Evolutionary conservation across 2,888 invertebrate species (phyloP).

Genomic region (Thymelicus acteon): DNA sequence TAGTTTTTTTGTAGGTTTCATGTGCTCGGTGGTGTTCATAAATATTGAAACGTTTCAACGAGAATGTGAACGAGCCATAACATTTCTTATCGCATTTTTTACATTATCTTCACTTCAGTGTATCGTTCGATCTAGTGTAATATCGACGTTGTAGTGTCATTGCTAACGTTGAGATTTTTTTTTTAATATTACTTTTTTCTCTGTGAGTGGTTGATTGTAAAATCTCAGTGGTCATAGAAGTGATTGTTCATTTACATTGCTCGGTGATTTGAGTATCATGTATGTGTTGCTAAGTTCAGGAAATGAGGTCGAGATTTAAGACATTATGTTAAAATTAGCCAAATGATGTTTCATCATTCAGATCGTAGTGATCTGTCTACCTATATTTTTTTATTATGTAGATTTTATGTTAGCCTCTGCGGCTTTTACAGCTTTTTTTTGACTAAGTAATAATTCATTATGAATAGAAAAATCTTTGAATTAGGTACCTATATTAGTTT

Average conservation of each 20-base stretch:
- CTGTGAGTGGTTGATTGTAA: too few relatives aligned
- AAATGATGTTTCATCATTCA: too few relatives aligned
- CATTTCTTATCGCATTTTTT: constrained; percentile 31
- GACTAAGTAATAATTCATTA: too few relatives aligned
- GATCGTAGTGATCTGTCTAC: too few relatives aligned
- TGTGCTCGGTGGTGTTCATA: constrained; percentile 1
- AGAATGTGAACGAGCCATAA: constrained; percentile 19
- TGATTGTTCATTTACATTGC: not conserved
- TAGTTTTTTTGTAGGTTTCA: not conserved
- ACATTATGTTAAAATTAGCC: not conserved
- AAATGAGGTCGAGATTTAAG: not conserved
- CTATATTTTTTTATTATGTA: too few relatives aligned
- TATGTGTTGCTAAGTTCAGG: not conserved
- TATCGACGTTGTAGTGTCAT: constrained; percentile 25
- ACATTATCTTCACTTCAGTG: constrained; percentile 37
- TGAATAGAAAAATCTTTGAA: too few relatives aligned
- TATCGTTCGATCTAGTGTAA: constrained; percentile 25
- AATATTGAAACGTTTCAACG: constrained; percentile 20
- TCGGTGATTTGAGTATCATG: not conserved
- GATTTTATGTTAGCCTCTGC: too few relatives aligned
- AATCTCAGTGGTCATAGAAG: not conserved
- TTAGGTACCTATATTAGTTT: too few relatives aligned
- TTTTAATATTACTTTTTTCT: too few relatives aligned
- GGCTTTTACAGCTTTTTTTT: too few relatives aligned
- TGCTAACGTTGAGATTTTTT: not conserved